phyloP scores from a whole-genome alignment of 2,888 invertebrate genomes.

The Melanostoma mellinum region DNA sequence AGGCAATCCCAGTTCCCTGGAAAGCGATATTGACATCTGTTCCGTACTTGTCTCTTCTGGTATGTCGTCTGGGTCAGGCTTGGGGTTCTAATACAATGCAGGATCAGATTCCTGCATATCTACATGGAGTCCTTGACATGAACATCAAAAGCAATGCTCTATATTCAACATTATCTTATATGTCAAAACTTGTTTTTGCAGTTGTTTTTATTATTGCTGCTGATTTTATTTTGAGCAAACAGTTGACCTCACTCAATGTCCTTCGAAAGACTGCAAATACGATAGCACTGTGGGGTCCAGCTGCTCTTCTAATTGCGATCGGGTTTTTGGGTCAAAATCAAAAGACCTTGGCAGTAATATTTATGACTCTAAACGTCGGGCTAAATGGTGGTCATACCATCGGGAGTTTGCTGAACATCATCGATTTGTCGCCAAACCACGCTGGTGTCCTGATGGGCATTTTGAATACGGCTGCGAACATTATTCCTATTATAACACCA shows the following conservation, averaged over 20 bases:
- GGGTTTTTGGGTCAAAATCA: constrained; percentile 81
- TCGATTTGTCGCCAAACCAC: constrained; percentile 84
- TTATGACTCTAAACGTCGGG: constrained; percentile 84
- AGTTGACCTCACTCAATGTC: constrained; percentile 78
- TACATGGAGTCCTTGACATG: constrained; percentile 85
- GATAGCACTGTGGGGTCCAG: constrained; percentile 71
- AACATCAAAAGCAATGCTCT: constrained; percentile 84
- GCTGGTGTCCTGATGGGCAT: constrained; percentile 88
- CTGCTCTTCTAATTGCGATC: constrained; percentile 82
- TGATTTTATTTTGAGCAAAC: constrained; percentile 81
- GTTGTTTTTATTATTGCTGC: constrained; percentile 82
- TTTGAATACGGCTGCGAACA: constrained; percentile 85
- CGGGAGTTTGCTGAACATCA: constrained; percentile 86
- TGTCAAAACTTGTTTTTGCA: constrained; percentile 83
- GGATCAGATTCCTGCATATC: constrained; percentile 86
- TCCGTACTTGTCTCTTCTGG: constrained; percentile 84
- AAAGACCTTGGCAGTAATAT: constrained; percentile 80
- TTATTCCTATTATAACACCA: constrained; percentile 86
- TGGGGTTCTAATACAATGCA: constrained; percentile 88
- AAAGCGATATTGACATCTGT: constrained; percentile 85
- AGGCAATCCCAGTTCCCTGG: constrained; percentile 85
- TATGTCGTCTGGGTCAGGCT: constrained; percentile 83
- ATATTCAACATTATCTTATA: constrained; percentile 83
- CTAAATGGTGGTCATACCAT: constrained; percentile 84
- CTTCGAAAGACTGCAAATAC: constrained; percentile 78